phyloP scores from a whole-genome alignment of 2,888 invertebrate genomes.

The Chloromyia formosa region DNA sequence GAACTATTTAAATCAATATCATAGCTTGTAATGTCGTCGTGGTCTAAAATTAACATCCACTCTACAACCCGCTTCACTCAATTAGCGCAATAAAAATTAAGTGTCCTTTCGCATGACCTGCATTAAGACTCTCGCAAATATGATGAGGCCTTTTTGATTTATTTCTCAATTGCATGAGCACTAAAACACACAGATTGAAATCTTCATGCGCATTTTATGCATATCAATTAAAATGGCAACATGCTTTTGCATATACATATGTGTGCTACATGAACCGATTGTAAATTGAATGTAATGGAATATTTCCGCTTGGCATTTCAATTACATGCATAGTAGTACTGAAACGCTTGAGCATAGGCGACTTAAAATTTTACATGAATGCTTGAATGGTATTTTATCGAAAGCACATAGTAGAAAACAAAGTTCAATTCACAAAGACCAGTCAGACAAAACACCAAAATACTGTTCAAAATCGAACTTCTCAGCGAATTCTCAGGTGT shows the following conservation, averaged over 20 bases:
- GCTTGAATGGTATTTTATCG: too few species aligned
- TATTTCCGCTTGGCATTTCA: conserved; percentile 8
- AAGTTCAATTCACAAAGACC: too few species aligned
- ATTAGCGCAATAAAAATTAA: conserved; percentile 21
- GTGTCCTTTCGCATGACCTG: conserved; percentile 31
- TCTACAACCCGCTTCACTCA: background rate
- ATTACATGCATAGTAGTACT: background rate
- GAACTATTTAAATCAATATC: too few species aligned
- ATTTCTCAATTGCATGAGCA: conserved; percentile 15
- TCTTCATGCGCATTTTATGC: conserved; percentile 19
- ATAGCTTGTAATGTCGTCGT: background rate
- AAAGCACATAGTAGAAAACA: too few species aligned
- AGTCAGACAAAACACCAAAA: too few species aligned
- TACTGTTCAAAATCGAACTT: too few species aligned
- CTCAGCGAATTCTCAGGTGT: too few species aligned
- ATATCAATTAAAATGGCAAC: conserved; percentile 31
- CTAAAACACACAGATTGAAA: background rate
- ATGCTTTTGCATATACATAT: conserved; percentile 19
- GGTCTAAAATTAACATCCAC: conserved; percentile 6
- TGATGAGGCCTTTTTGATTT: conserved; percentile 28
- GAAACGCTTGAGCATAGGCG: background rate
- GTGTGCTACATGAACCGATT: too few species aligned
- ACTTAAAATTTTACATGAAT: background rate
- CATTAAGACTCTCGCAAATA: conserved; percentile 1
- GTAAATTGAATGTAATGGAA: conserved; percentile 23